These are phyloP conservation scores for Agelaius phoeniceus DNA, from an alignment of 2,113 vertebrate species.

Conservation along the genomic window DNA sequence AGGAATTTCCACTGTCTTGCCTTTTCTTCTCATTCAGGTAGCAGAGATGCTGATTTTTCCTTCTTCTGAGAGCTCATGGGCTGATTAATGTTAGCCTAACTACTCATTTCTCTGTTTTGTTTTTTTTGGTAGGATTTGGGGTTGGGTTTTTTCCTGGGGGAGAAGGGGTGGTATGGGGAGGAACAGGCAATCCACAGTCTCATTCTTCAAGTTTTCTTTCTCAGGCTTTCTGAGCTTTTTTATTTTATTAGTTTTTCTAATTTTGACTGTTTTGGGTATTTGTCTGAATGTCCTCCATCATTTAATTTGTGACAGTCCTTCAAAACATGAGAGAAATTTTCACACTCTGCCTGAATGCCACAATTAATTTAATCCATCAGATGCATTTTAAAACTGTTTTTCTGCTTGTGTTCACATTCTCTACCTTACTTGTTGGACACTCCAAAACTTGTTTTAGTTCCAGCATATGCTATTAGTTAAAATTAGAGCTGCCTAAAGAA, in stretches of 20 bases:
- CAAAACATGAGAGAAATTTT: neutral
- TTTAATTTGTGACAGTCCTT: neutral
- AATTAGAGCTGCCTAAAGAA: neutral
- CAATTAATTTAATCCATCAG: neutral
- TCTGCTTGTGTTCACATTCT: neutral
- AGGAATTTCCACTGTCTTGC: neutral
- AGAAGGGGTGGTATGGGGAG: accelerated
- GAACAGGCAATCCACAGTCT: neutral
- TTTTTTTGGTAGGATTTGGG: neutral
- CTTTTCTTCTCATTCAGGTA: neutral
- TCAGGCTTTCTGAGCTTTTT: neutral
- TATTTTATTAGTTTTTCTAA: neutral
- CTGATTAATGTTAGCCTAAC: neutral
- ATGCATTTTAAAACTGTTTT: neutral
- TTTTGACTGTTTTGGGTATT: neutral
- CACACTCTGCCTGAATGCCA: neutral
- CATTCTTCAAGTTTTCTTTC: neutral
- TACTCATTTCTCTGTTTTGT: neutral
- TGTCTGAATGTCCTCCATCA: neutral
- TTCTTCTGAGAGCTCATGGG: neutral
- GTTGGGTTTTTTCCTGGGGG: accelerated
- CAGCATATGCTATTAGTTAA: neutral
- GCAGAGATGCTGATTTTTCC: neutral
- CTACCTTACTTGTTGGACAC: neutral
- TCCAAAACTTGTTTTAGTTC: neutral